Percentiles rank a stretch among this genome's conserved stretches.
phyloP scores from a whole-genome alignment of 2,888 invertebrate species.

The Nezara viridula region DNA sequence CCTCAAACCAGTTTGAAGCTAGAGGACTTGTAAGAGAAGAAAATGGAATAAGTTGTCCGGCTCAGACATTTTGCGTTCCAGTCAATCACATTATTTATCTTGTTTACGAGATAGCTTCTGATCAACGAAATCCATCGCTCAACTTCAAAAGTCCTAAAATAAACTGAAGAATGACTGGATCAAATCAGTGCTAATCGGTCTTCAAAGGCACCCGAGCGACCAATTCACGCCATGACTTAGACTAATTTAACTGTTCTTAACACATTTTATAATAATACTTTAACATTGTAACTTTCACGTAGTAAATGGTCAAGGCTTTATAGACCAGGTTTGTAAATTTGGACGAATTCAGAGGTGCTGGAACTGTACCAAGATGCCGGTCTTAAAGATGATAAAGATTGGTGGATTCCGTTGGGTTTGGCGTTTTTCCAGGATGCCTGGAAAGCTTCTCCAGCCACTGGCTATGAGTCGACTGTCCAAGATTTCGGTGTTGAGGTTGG shows the following conservation, averaged over 20 bases:
- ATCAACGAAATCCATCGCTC: background rate
- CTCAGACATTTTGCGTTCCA: background rate
- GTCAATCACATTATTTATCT: background rate
- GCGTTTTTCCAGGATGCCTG: background rate
- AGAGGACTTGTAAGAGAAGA: background rate
- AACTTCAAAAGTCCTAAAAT: background rate
- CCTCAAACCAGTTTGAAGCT: background rate
- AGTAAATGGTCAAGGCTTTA: background rate
- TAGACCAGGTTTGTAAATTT: background rate
- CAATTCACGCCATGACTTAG: background rate
- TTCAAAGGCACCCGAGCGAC: background rate
- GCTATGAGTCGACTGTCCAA: background rate
- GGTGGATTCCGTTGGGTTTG: background rate
- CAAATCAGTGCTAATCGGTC: background rate
- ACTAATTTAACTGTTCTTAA: background rate
- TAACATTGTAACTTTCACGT: background rate
- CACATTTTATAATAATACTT: background rate
- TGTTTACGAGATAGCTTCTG: background rate
- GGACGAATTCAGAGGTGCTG: background rate
- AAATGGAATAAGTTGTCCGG: background rate
- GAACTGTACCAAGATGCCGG: slow-evolving; percentile 16
- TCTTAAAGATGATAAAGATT: slow-evolving; percentile 35
- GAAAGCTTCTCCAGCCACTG: slow-evolving; percentile 1
- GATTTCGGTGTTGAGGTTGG: background rate
- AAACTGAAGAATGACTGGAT: background rate